A percentile compares a stretch with the other conserved stretches of the same genome.
Evolutionary conservation across 2,113 vertebrate genomes (phyloP).

Genomic region (Sinocyclocheilus grahami): DNA sequence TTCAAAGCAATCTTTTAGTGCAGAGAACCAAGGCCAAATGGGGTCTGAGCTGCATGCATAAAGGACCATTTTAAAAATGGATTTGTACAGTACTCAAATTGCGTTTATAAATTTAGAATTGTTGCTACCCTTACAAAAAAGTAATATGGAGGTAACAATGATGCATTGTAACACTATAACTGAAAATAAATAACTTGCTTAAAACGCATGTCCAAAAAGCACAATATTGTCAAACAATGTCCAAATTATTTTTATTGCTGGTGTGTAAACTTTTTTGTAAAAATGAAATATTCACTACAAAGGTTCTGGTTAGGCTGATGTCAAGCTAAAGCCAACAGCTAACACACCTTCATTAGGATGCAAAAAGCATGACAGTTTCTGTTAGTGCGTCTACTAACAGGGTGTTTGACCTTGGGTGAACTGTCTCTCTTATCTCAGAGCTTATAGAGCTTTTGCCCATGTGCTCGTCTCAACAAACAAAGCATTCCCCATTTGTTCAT

Average conservation of each 20-base stretch:
- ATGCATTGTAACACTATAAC: not conserved
- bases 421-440: constrained; percentile 51
- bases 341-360: constrained; percentile 31
- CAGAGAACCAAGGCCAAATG: constrained; percentile 19
- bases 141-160: not conserved
- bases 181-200: not conserved
- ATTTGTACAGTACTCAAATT: not conserved
- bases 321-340: not conserved
- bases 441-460: constrained; percentile 36
- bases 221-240: not conserved
- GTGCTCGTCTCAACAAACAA: constrained; percentile 46
- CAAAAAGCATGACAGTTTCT: constrained; percentile 13
- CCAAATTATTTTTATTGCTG: not conserved
- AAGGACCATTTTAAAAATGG: not conserved
- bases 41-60: not conserved
- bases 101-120: not conserved
- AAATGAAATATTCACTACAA: not conserved
- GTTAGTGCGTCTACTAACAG: constrained; percentile 20
- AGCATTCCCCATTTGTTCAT: constrained; percentile 61
- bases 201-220: not conserved
- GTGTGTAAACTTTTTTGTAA: not conserved
- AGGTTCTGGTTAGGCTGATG: not conserved
- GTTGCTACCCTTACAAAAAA: not conserved
- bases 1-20: constrained; percentile 31
- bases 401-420: constrained; percentile 40